Evolutionary conservation across 2,888 invertebrate genomes (phyloP).

Genomic region (Nephrotoma guestfalica): DNA sequence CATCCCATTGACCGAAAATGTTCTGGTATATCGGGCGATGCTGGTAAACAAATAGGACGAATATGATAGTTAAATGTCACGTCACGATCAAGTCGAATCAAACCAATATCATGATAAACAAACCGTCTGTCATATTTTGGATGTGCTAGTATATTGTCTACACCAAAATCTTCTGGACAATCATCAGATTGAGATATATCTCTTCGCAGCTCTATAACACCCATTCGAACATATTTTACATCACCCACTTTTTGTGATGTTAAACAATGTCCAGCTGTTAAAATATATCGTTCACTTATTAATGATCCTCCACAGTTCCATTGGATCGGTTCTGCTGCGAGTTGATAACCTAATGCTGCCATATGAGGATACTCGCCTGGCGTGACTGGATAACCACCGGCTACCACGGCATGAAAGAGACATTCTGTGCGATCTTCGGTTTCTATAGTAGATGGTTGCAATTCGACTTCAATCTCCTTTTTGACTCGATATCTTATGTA

Average conservation of each 20-base stretch:
- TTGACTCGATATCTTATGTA: background rate
- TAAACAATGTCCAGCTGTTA: slow-evolving; percentile 46
- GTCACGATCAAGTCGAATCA: slow-evolving; percentile 30
- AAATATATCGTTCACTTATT: slow-evolving; percentile 37
- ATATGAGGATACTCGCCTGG: slow-evolving; percentile 25
- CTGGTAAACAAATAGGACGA: slow-evolving; percentile 34
- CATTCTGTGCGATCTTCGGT: background rate
- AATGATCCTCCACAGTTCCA: slow-evolving; percentile 44
- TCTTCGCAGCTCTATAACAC: slow-evolving; percentile 22
- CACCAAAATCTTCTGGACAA: slow-evolving; percentile 21
- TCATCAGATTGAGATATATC: slow-evolving; percentile 17
- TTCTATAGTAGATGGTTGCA: background rate
- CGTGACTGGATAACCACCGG: slow-evolving; percentile 13
- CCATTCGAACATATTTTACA: slow-evolving; percentile 23
- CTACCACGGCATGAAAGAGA: background rate
- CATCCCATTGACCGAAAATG: slow-evolving; percentile 31
- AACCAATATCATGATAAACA: slow-evolving; percentile 39
- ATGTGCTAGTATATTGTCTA: slow-evolving; percentile 26
- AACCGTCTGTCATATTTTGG: slow-evolving; percentile 30
- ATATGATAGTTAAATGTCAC: slow-evolving; percentile 28
- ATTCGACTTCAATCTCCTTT: background rate
- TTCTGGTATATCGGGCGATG: background rate
- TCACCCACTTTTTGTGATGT: slow-evolving; percentile 8
- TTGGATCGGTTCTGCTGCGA: slow-evolving; percentile 10
- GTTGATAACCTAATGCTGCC: slow-evolving; percentile 10